Base-by-base conservation (phyloP, 2,113 vertebrate species). In the Amphiprion percula region DNA sequence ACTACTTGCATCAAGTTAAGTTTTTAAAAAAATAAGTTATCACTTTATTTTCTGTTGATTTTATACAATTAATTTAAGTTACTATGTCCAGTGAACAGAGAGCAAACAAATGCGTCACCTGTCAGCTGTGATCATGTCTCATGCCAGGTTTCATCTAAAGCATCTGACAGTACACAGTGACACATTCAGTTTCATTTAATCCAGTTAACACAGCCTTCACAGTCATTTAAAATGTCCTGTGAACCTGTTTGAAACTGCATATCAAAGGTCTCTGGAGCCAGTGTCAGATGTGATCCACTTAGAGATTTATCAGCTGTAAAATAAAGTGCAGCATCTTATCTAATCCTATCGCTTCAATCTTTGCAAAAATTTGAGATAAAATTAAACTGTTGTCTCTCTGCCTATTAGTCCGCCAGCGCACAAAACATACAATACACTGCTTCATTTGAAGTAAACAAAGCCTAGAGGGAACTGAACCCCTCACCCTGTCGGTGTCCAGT, bases 171-270 rank as follows among this genome's bases (percentile, higher is more conserved):
- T 46, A 10, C 0, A 30, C 44, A 11, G 41, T 46, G 54, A 52
- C 55, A 47, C 5, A 8, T 50, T 33, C 26, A 28, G 19, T 74
- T 46, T 61, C 23, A 74, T 83, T 76, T 53, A 67, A 80, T 67
- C 24, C 14, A 67, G 46, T 77, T 19, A 53, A 56, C 15, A 41
- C 23, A 7, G 17, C 11, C 0, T 37, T 64, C 19, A 49, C 10
- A n/a, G 12, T 21, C 33, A 65, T 11, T 58, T 37, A 8, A 15
- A 54, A 15, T 61, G 15, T 39, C n/a, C 8, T 23, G 14, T 58
- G 53, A 69, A 53, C 24, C 1, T 24, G 50, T 68, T 14, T 37
- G 55, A 62, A 24, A 44, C 1, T 58, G 19, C 24, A 24, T 24
- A 19, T 23, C 23, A 52, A 23, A 44, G 28, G 33, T 61, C 60